phyloP scores from a whole-genome alignment of 2,797 vertebrate species.

The Eremophila alpestris region DNA sequence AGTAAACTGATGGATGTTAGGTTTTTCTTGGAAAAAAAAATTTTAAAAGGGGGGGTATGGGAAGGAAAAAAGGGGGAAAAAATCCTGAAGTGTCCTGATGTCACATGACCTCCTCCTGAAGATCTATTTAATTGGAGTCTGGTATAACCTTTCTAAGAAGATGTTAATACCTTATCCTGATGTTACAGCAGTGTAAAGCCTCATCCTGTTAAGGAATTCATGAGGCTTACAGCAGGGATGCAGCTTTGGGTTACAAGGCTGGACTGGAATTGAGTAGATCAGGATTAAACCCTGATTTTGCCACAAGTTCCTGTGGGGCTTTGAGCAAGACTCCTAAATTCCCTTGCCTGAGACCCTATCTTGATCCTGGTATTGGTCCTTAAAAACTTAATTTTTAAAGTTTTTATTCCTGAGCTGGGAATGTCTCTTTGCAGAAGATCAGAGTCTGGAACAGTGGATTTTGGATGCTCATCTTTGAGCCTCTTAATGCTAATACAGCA shows the following conservation, averaged over 20 bases:
- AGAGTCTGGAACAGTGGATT: background rate
- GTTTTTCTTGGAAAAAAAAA: background rate
- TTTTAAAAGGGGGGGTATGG: rapidly evolving
- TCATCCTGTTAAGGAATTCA: background rate
- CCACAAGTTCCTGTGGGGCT: background rate
- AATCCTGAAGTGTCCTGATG: background rate
- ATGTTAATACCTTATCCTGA: background rate
- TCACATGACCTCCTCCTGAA: background rate
- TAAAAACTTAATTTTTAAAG: background rate
- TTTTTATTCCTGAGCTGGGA: background rate
- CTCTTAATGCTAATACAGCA: conserved; percentile 32
- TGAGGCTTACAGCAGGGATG: background rate
- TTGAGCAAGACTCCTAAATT: background rate
- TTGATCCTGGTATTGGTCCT: background rate
- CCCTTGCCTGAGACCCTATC: background rate
- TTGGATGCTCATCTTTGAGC: background rate
- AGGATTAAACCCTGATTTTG: background rate
- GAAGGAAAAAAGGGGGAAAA: rapidly evolving
- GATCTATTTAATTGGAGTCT: background rate
- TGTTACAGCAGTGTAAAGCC: background rate
- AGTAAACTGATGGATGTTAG: background rate
- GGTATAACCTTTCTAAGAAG: background rate
- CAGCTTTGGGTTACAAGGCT: background rate
- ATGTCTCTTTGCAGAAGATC: background rate
- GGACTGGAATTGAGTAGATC: background rate